Base-by-base conservation (phyloP, 2,888 invertebrate species). In the Cheilosia impressa region DNA sequence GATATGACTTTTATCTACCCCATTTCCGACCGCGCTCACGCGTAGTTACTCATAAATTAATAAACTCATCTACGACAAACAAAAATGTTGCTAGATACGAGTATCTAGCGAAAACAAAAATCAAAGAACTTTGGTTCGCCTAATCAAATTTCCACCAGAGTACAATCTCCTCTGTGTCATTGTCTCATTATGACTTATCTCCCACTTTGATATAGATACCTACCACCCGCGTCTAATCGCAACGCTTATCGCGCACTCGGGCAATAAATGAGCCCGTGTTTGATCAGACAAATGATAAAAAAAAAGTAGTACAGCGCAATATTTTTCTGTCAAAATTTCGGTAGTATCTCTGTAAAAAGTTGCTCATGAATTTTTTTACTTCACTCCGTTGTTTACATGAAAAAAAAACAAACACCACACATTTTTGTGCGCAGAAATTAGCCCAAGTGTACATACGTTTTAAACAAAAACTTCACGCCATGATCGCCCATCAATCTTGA, bases 241-340 rank as follows among this genome's bases (percentile, higher is more conserved):
- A 45, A 24, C 34, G 34, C 69, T 69, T 77, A 77, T 77, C 77
- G 53, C 77, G 53, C 47, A 77, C 22, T 31, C 31, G n/a, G 52
- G 43, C 24, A 52, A 43, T 65, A 73, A 55, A 72, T 19, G 60
- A 47, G n/a, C 13, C 27, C 24, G 6, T 50, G 50, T 55, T 75
- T 75, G 63, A 65, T 75, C 47, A 68, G 22, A 19, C 31, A 45
- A 47, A 27, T 34, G 68, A 76, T 76, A 68, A 60, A 31, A 17
- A 45, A 6, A n/a, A n/a, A n/a, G n/a, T n/a, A n/a, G 22, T 34
- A n/a, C 22, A 38, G 50, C 24, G 52, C 24, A 15, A 58, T 24
- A 52, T 68, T 58, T 47, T 58, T 13, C 38, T 1, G 31, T 34
- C 19, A 50, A 65, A 52, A 27, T 19, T 17, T 31, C 17, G 5